A percentile compares a stretch with the other conserved stretches of the same genome.
Conservation (phyloP, 1,140 invertebrate genomes). For the Drosophila miranda region DNA sequence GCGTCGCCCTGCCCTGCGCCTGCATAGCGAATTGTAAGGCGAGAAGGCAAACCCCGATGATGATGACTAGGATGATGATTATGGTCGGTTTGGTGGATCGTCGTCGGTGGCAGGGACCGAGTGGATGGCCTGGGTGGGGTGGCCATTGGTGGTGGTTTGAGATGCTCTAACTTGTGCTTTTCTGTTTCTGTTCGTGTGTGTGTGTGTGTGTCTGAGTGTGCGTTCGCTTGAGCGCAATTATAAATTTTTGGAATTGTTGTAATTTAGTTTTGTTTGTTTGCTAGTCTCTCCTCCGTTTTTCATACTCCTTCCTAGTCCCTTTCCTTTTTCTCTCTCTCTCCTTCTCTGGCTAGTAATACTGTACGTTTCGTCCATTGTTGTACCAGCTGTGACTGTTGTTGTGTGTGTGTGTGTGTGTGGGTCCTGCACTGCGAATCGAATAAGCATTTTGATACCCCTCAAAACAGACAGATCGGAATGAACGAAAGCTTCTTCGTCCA, state of each 20-base stretch:
- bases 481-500: too few relatives aligned
- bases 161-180: conserved; percentile 55
- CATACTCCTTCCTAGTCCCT: neutral
- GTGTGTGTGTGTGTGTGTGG: neutral
- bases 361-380: conserved; percentile 43
- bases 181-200: conserved; percentile 12
- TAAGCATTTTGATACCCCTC: conserved; percentile 28
- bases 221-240: conserved; percentile 66
- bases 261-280: conserved; percentile 80
- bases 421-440: neutral
- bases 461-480: too few relatives aligned
- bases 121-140: conserved; percentile 7
- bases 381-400: conserved; percentile 38
- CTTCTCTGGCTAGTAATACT: conserved; percentile 32
- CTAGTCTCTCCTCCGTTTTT: conserved; percentile 49
- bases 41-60: conserved; percentile 70
- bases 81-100: conserved; percentile 24
- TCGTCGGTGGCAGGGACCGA: conserved; percentile 12
- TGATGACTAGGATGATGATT: conserved; percentile 56
- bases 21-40: conserved; percentile 69
- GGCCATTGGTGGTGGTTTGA: conserved; percentile 65
- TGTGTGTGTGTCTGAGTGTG: conserved; percentile 37
- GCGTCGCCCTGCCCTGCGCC: conserved; percentile 6
- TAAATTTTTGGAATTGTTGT: conserved; percentile 81
- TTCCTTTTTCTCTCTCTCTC: conserved; percentile 4